These are phyloP conservation scores for Mormyrus proboscirostris DNA, from an alignment of 2,797 vertebrate species.

Conservation along the genomic window DNA sequence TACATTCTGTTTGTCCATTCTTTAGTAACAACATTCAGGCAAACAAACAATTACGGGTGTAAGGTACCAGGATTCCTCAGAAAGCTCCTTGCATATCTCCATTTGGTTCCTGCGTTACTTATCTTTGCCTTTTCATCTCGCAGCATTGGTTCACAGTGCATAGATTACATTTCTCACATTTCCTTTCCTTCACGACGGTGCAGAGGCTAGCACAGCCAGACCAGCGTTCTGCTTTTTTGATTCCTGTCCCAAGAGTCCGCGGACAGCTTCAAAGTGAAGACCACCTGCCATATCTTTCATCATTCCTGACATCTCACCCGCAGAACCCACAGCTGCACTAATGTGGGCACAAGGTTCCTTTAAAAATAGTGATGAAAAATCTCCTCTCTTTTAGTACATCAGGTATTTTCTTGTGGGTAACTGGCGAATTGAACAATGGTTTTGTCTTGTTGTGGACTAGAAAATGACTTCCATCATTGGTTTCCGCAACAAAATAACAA, in stretches of 20 bases:
- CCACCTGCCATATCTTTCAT: constrained; percentile 69
- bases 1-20: not conserved
- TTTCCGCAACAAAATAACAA: constrained; percentile 28
- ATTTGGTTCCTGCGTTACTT: not conserved
- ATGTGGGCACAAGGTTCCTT: constrained; percentile 22
- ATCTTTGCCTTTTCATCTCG: not conserved
- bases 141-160: constrained; percentile 1
- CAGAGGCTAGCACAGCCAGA: constrained; percentile 42
- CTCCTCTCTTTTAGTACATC: not conserved
- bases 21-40: not conserved
- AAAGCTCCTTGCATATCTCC: not conserved
- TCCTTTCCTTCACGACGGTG: constrained; percentile 35
- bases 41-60: not conserved
- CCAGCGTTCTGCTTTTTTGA: constrained; percentile 56
- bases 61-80: not conserved
- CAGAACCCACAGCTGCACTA: constrained; percentile 32
- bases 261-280: constrained; percentile 65
- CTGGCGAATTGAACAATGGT: not conserved
- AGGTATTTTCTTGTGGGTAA: not conserved
- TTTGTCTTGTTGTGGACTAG: not conserved
- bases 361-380: constrained; percentile 19
- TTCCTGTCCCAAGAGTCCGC: constrained; percentile 51
- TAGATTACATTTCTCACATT: not conserved
- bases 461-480: constrained; percentile 7
- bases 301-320: constrained; percentile 53